Base-by-base conservation (phyloP, 2,797 vertebrate species). In the Peromyscus attwateri region DNA sequence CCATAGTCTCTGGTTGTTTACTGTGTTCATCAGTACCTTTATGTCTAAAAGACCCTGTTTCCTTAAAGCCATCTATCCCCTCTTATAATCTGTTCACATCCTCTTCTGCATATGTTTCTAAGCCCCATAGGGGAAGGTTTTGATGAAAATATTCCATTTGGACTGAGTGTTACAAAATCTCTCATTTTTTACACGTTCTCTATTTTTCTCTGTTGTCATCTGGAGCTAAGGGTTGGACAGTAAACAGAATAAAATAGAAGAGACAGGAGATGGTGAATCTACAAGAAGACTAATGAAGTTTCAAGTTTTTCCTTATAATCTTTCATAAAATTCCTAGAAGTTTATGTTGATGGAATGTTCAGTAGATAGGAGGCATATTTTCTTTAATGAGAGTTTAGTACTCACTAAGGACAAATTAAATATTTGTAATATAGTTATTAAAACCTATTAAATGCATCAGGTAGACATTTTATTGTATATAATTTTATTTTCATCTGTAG, bases 231-330 rank as follows among this genome's bases (percentile, higher is more conserved):
- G 70, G 87, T 16, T 84, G 2, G 7, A 66, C 64, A 85, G 16
- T 49, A 95, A 84, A 60, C 7, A 84, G 29, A 79, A 89, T 4
- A 95, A 83, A 62, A 60, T 52, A 34, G 29, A 95, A 73, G 71
- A 43, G 7, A 75, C 27, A 87, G 6, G 8, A 75, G 7, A 60
- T n/a, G 3, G 82, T 89, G 64, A 87, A 87, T 87, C 13, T 92
- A 27, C 87, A 55, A 80, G 0, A 75, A 79, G 27, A 76, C 14
- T 76, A 75, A 16, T 52, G 0, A 92, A 93, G 55, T 95, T 89
- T 16, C 60, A 71, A 68, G 40, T 70, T 93, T 81, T 49, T 2
- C 9, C 21, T 49, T 10, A 77, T 73, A 87, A 75, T 85, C 16
- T 37, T 66, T 55, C 27, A 29, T 66, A 34, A 49, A 71, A n/a